Percentiles rank a stretch among this genome's conserved stretches.
Evolutionary conservation across 2,113 vertebrate species (phyloP).

Genomic region (Girardinichthys multiradiatus): DNA sequence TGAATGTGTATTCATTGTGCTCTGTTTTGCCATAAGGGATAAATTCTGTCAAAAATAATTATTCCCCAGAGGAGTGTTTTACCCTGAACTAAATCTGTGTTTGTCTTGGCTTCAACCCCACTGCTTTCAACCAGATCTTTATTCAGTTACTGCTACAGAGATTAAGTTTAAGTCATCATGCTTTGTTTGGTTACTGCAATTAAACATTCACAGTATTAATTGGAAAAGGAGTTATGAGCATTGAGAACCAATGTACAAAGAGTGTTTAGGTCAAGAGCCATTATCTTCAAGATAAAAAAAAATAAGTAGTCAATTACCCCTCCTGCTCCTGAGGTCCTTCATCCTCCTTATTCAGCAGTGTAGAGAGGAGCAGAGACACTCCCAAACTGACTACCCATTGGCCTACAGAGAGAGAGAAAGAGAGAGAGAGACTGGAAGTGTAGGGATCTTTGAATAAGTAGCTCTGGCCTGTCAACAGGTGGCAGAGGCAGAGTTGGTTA

Average conservation of each 20-base stretch:
- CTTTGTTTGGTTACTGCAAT: constrained; percentile 6
- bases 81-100: background rate
- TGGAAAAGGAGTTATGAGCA: background rate
- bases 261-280: constrained; percentile 12
- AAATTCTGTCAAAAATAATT: constrained; percentile 19
- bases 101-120: constrained; percentile 45
- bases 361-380: constrained; percentile 65
- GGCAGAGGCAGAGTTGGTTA: constrained; percentile 50
- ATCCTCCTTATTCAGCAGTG: constrained; percentile 45
- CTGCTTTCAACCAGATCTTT: constrained; percentile 15
- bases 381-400: constrained; percentile 76
- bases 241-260: constrained; percentile 4
- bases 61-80: constrained; percentile 9
- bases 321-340: constrained; percentile 24
- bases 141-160: constrained; percentile 43
- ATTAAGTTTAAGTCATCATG: constrained; percentile 24
- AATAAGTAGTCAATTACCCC: constrained; percentile 51
- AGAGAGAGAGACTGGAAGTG: constrained; percentile 47
- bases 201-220: constrained; percentile 9
- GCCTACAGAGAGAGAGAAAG: constrained; percentile 61
- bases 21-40: background rate
- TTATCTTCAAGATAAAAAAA: constrained; percentile 8
- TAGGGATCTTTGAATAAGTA: constrained; percentile 53
- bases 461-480: constrained; percentile 74
- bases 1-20: background rate